A percentile compares a stretch with the other conserved stretches of the same genome.
Conservation (phyloP, 2,113 vertebrate genomes). For the Proterorhinus semilunaris region DNA sequence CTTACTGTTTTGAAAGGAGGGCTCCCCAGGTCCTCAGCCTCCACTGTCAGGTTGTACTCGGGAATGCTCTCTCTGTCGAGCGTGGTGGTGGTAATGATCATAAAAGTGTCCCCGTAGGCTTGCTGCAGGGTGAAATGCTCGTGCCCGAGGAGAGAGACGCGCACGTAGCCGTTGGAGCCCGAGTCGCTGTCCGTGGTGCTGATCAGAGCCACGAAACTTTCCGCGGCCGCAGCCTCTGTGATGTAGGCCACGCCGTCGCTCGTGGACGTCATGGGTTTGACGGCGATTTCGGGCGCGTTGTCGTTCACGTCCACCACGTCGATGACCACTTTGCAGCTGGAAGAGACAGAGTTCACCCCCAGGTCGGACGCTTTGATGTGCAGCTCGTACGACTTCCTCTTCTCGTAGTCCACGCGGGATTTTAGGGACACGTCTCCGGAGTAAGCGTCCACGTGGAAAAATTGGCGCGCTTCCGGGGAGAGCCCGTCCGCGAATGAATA, state of each 20-base stretch:
- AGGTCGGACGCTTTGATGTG: slow-evolving; percentile 68
- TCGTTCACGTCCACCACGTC: slow-evolving; percentile 78
- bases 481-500: slow-evolving; percentile 67
- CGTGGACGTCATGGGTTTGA: slow-evolving; percentile 78
- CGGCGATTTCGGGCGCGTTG: slow-evolving; percentile 75
- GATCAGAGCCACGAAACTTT: slow-evolving; percentile 80
- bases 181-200: slow-evolving; percentile 79
- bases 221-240: slow-evolving; percentile 75
- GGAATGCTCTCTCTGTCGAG: slow-evolving; percentile 75
- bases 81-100: slow-evolving; percentile 71
- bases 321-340: slow-evolving; percentile 69
- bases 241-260: slow-evolving; percentile 76
- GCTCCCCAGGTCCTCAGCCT: slow-evolving; percentile 75
- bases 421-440: slow-evolving; percentile 71
- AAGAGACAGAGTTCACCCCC: slow-evolving; percentile 60
- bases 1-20: slow-evolving; percentile 73
- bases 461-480: slow-evolving; percentile 38
- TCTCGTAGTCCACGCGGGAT: slow-evolving; percentile 72
- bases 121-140: slow-evolving; percentile 76
- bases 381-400: slow-evolving; percentile 67
- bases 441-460: slow-evolving; percentile 71
- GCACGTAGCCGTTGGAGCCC: slow-evolving; percentile 76
- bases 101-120: slow-evolving; percentile 77
- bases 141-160: slow-evolving; percentile 72
- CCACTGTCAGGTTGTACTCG: slow-evolving; percentile 78